Evolutionary conservation across 2,888 invertebrate genomes (phyloP).

Genomic region (Exephanes ischioxanthus): DNA sequence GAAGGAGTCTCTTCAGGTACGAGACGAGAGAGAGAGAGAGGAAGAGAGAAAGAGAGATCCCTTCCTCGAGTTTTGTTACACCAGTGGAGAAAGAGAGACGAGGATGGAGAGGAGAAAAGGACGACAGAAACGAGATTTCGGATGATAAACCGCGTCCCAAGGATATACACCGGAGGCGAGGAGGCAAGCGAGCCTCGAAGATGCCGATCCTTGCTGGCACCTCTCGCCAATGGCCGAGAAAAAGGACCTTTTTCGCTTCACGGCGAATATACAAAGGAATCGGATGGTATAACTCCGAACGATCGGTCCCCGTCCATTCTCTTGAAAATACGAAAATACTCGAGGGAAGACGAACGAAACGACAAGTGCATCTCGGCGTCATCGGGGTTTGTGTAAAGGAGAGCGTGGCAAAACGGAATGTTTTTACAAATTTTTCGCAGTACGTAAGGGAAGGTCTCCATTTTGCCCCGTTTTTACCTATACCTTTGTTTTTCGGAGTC

Average conservation of each 20-base stretch:
- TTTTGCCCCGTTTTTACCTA: not conserved
- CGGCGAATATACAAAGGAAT: constrained; percentile 64
- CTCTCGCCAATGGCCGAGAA: constrained; percentile 53
- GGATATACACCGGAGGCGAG: constrained; percentile 54
- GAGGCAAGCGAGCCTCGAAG: constrained; percentile 33
- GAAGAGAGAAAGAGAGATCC: constrained; percentile 1
- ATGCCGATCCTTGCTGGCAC: constrained; percentile 50
- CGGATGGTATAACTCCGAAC: constrained; percentile 56
- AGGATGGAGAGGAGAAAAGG: constrained; percentile 22
- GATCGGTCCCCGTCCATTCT: constrained; percentile 50
- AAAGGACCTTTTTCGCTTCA: constrained; percentile 65
- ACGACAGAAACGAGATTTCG: constrained; percentile 66
- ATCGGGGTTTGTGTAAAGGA: not conserved
- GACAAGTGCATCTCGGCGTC: constrained; percentile 39
- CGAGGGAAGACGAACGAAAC: constrained; percentile 10
- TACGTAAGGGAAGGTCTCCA: not conserved
- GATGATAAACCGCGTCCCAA: constrained; percentile 67
- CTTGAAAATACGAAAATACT: constrained; percentile 40
- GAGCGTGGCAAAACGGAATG: not conserved
- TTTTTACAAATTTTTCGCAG: not conserved
- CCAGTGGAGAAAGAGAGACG: constrained; percentile 25
- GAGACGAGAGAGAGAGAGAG: constrained; percentile 8
- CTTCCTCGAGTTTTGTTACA: constrained; percentile 38
- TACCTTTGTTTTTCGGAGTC: constrained; percentile 26
- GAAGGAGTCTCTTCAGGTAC: constrained; percentile 36